phyloP scores from a whole-genome alignment of 2,888 invertebrate species.

The Syrista parreyssii region DNA sequence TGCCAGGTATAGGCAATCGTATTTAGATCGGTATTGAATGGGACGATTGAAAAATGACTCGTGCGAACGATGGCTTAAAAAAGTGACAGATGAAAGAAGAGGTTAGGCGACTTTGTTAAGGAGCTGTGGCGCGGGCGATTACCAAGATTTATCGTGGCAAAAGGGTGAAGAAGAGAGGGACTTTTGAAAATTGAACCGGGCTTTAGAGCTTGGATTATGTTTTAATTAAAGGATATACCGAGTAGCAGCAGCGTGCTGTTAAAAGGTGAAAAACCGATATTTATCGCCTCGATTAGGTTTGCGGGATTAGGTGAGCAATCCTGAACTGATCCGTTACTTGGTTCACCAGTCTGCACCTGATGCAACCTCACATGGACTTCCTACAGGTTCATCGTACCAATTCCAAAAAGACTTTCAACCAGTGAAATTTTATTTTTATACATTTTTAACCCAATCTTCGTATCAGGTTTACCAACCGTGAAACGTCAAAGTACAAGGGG shows the following conservation, averaged over 20 bases:
- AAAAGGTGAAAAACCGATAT: constrained; percentile 46
- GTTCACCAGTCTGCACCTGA: constrained; percentile 35
- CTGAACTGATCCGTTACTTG: background rate
- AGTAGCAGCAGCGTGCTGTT: constrained; percentile 39
- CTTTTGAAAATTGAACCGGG: constrained; percentile 37
- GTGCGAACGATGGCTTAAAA: background rate
- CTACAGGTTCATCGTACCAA: background rate
- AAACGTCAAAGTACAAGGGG: constrained; percentile 14
- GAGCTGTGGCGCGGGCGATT: constrained; percentile 14
- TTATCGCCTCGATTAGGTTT: constrained; percentile 41
- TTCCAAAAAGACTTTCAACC: background rate
- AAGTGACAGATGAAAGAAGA: background rate
- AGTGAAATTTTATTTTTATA: background rate
- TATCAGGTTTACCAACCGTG: background rate
- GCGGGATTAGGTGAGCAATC: background rate
- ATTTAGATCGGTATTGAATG: background rate
- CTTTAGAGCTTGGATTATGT: constrained; percentile 55
- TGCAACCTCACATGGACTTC: constrained; percentile 13
- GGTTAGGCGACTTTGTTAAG: constrained; percentile 10
- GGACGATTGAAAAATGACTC: background rate
- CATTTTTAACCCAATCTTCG: background rate
- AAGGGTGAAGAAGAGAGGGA: constrained; percentile 27
- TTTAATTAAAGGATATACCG: constrained; percentile 53
- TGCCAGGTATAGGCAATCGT: background rate
- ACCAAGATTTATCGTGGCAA: constrained; percentile 47